Conservation (phyloP, 2,888 invertebrate genomes). For the Callyntrura guangdongensis region DNA sequence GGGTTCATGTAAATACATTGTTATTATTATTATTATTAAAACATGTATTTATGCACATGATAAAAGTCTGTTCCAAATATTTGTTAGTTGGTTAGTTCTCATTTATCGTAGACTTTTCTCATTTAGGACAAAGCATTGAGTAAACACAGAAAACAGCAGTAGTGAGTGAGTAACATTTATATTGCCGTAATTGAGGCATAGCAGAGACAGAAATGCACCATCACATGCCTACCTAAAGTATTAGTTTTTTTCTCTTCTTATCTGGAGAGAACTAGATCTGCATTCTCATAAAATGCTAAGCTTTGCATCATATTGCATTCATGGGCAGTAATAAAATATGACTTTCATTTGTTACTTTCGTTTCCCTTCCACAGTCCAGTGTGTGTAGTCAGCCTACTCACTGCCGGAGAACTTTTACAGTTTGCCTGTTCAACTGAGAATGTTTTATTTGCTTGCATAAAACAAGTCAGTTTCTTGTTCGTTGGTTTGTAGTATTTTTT, state of each 20-base stretch:
- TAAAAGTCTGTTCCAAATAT: neutral
- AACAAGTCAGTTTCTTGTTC: constrained; percentile 49
- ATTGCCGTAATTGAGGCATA: neutral
- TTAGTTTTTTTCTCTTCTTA: constrained; percentile 27
- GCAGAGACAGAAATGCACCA: constrained; percentile 23
- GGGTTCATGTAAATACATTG: constrained; percentile 12
- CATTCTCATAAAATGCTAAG: constrained; percentile 19
- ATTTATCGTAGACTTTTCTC: constrained; percentile 9
- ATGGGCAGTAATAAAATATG: constrained; percentile 75
- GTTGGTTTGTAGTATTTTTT: constrained; percentile 30
- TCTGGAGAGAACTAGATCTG: constrained; percentile 66
- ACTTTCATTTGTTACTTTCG: constrained; percentile 9
- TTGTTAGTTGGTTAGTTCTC: neutral
- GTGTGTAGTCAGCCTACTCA: neutral
- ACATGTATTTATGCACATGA: neutral
- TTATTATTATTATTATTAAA: neutral
- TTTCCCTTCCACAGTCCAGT: no score
- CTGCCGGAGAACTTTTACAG: constrained; percentile 3
- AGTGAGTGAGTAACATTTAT: neutral
- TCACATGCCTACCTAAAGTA: neutral
- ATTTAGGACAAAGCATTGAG: constrained; percentile 2
- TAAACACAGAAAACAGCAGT: neutral
- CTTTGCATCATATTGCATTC: constrained; percentile 68
- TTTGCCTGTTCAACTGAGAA: constrained; percentile 2
- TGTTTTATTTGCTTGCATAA: constrained; percentile 56